Percentiles rank a stretch among this genome's conserved stretches.
These are phyloP conservation scores for Cataglyphis altisquamis DNA, from an alignment of 2,888 invertebrate species.

Conservation along the genomic window DNA sequence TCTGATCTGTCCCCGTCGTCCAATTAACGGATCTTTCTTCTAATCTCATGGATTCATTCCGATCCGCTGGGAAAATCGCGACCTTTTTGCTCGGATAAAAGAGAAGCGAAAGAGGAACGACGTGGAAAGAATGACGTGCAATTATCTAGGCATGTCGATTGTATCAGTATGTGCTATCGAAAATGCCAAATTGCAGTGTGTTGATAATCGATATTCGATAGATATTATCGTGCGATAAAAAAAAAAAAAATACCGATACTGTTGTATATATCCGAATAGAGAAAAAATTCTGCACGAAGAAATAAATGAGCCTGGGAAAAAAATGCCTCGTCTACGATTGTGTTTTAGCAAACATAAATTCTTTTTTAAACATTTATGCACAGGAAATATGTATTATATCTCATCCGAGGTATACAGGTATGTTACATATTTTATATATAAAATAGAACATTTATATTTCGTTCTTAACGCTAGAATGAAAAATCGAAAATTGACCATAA, in stretches of 20 bases:
- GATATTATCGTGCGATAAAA: constrained; percentile 17
- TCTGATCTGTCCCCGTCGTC: constrained; percentile 51
- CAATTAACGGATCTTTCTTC: constrained; percentile 70
- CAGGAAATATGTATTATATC: not conserved
- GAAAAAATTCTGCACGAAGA: constrained; percentile 4
- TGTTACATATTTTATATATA: not conserved
- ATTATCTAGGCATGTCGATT: constrained; percentile 33
- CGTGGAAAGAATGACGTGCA: constrained; percentile 49
- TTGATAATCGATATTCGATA: constrained; percentile 11
- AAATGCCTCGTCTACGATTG: not conserved
- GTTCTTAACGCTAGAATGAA: not conserved
- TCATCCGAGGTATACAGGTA: not conserved
- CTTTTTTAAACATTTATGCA: not conserved
- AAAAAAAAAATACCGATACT: constrained; percentile 20
- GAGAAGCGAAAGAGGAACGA: constrained; percentile 33
- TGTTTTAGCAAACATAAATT: not conserved
- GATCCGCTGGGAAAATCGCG: constrained; percentile 61
- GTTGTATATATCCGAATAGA: not conserved
- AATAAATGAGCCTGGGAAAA: not conserved
- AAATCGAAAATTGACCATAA: not conserved
- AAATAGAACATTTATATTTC: not conserved
- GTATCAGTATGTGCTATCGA: not conserved
- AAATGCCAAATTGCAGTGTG: constrained; percentile 12
- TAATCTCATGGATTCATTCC: constrained; percentile 65
- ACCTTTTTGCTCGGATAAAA: constrained; percentile 57